Conservation (phyloP, 2,888 invertebrate genomes). For the Hirtodrosophila trivittata region DNA sequence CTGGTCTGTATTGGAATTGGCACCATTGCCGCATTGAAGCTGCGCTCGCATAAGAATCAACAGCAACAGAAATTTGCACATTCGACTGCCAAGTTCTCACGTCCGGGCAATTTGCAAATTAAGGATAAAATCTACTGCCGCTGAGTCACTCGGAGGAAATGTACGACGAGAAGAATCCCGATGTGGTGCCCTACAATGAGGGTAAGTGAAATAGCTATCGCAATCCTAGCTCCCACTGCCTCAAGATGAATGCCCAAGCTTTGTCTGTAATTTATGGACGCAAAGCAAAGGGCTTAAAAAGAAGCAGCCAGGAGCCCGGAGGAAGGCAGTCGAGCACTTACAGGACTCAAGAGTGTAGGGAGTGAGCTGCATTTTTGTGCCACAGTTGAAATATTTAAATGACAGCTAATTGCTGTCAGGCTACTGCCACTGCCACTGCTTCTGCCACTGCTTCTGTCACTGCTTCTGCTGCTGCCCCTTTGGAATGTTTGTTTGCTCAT, state of each 20-base stretch:
- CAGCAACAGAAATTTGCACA: slow-evolving; percentile 82
- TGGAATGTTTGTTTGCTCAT: background rate
- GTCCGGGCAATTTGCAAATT: slow-evolving; percentile 87
- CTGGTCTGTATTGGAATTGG: slow-evolving; percentile 84
- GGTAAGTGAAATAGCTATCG: slow-evolving; percentile 85
- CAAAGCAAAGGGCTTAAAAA: slow-evolving; percentile 38
- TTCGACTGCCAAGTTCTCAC: slow-evolving; percentile 85
- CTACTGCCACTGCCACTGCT: slow-evolving; percentile 48
- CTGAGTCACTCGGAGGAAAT: slow-evolving; percentile 88
- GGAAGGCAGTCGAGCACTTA: slow-evolving; percentile 19
- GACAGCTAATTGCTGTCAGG: slow-evolving; percentile 75
- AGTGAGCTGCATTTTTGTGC: slow-evolving; percentile 57
- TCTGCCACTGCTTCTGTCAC: background rate
- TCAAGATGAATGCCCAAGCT: slow-evolving; percentile 63
- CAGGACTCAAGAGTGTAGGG: slow-evolving; percentile 10
- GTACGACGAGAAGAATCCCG: slow-evolving; percentile 95
- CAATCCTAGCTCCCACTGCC: slow-evolving; percentile 14
- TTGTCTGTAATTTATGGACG: slow-evolving; percentile 62
- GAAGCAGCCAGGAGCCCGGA: slow-evolving; percentile 33
- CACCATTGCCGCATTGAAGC: slow-evolving; percentile 83
- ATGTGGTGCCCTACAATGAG: slow-evolving; percentile 94
- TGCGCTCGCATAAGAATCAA: slow-evolving; percentile 83
- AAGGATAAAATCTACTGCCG: slow-evolving; percentile 88
- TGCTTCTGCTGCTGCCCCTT: slow-evolving; percentile 3
- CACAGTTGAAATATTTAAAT: slow-evolving; percentile 76